These are phyloP conservation scores for Chloropsis cyanopogon DNA, from an alignment of 2,113 vertebrate species.

Conservation along the genomic window DNA sequence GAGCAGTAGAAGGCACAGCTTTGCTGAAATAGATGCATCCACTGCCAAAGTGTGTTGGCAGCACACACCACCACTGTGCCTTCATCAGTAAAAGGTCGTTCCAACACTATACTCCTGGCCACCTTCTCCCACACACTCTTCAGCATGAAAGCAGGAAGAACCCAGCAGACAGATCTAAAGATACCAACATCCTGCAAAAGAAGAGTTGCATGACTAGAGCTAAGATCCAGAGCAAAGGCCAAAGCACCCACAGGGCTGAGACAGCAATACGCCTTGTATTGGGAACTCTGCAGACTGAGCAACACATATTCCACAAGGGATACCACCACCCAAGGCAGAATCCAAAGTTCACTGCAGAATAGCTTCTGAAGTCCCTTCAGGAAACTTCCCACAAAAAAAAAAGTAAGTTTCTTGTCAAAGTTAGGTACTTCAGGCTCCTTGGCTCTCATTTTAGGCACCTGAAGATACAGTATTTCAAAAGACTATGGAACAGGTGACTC, in stretches of 20 bases:
- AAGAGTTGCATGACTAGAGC: background rate
- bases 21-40: background rate
- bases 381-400: background rate
- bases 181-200: conserved; percentile 18
- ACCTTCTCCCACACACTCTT: conserved; percentile 14
- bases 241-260: background rate
- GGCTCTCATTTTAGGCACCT: background rate
- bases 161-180: background rate
- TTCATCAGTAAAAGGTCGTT: background rate
- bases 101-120: background rate
- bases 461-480: background rate
- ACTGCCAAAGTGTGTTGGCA: background rate
- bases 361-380: background rate
- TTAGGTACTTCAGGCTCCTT: background rate
- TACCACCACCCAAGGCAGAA: background rate
- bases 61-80: background rate
- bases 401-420: background rate
- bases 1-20: background rate
- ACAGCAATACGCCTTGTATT: background rate
- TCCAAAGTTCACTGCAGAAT: background rate
- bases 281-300: background rate
- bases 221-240: conserved; percentile 18
- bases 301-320: background rate
- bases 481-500: background rate
- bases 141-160: conserved; percentile 28